A percentile compares a stretch with the other conserved stretches of the same genome.
phyloP scores from a whole-genome alignment of 2,888 invertebrate genomes.

The Arge pagana region DNA sequence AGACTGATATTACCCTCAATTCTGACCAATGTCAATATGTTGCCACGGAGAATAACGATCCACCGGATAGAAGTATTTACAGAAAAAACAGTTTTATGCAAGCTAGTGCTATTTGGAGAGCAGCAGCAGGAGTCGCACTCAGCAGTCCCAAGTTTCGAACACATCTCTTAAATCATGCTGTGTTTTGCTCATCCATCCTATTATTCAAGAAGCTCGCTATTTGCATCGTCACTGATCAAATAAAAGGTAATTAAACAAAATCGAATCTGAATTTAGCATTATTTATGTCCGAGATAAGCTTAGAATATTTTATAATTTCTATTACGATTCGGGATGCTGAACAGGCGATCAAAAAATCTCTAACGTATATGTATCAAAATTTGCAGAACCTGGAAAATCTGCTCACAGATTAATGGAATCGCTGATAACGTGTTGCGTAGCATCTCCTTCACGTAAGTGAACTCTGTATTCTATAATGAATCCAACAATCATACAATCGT shows the following conservation, averaged over 20 bases:
- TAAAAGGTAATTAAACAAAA: conserved; percentile 38
- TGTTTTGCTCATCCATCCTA: conserved; percentile 40
- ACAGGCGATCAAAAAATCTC: no score
- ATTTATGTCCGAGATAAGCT: conserved; percentile 2
- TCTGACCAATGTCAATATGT: neutral
- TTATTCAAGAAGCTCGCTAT: conserved; percentile 45
- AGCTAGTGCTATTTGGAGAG: conserved; percentile 51
- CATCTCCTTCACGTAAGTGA: conserved; percentile 48
- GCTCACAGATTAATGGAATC: conserved; percentile 52
- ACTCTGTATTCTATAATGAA: conserved; percentile 32
- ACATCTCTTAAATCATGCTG: conserved; percentile 56
- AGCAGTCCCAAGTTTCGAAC: conserved; percentile 64
- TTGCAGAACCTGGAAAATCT: conserved; percentile 50
- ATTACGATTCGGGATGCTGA: no score
- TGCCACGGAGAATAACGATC: conserved; percentile 19
- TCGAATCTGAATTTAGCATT: conserved; percentile 1
- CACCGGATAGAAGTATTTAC: neutral
- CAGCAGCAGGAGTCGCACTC: conserved; percentile 58
- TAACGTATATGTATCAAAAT: no score
- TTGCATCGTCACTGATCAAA: conserved; percentile 44
- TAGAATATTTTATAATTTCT: conserved; percentile 1
- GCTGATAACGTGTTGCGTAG: conserved; percentile 52
- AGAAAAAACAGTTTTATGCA: conserved; percentile 42
- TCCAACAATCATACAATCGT: conserved; percentile 19
- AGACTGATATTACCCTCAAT: conserved; percentile 11